phyloP scores from a whole-genome alignment of 2,797 vertebrate species.

The Triplophysa bombifrons region DNA sequence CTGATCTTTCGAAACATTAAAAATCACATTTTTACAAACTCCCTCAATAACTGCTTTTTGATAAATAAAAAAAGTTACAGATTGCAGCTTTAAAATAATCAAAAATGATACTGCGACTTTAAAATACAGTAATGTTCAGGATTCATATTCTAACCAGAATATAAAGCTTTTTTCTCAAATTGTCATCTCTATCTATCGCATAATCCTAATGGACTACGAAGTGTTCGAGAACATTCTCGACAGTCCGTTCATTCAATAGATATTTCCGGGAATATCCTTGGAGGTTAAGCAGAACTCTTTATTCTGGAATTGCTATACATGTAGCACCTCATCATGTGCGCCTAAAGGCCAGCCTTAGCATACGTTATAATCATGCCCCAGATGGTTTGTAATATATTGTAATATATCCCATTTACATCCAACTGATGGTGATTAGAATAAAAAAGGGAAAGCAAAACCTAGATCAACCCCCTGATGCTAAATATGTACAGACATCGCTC shows the following conservation, averaged over 20 bases:
- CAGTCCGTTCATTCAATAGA: background rate
- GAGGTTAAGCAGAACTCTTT: background rate
- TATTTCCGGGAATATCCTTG: background rate
- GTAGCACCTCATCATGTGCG: slow-evolving; percentile 1
- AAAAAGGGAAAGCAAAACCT: slow-evolving; percentile 20
- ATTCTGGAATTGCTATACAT: background rate
- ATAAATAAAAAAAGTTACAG: too few species aligned
- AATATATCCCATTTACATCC: slow-evolving; percentile 36
- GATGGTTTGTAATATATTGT: slow-evolving; percentile 35
- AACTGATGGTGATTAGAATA: slow-evolving; percentile 30
- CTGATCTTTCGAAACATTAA: too few species aligned
- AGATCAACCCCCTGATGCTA: slow-evolving; percentile 14
- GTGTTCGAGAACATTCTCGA: background rate
- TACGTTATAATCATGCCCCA: slow-evolving; percentile 31
- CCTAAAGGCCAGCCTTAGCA: slow-evolving; percentile 18
- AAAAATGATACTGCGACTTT: too few species aligned
- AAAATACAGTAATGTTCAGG: too few species aligned
- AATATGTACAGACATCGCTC: background rate
- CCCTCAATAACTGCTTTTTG: too few species aligned
- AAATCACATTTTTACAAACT: too few species aligned
- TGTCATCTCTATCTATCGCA: background rate
- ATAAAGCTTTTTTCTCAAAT: background rate
- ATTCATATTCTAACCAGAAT: too few species aligned
- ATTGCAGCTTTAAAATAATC: too few species aligned
- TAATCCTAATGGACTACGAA: background rate